A percentile compares a stretch with the other conserved stretches of the same genome.
Evolutionary conservation across 2,113 vertebrate genomes (phyloP).

Genomic region (Reinhardtius hippoglossoides): DNA sequence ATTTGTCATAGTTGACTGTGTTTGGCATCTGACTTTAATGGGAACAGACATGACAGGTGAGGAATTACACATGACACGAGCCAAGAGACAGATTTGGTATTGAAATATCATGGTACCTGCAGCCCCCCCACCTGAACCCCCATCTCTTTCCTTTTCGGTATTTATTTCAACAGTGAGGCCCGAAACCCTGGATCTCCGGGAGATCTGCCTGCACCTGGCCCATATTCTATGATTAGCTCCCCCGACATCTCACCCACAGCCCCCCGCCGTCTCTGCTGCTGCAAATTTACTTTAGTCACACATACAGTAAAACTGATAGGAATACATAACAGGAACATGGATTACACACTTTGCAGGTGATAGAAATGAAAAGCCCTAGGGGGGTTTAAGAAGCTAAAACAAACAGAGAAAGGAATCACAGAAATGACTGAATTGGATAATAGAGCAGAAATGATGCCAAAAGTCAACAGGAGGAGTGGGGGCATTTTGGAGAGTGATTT

Average conservation of each 20-base stretch:
- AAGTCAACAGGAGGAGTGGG: constrained; percentile 45
- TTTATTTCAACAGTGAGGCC: constrained; percentile 53
- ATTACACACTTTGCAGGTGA: constrained; percentile 38
- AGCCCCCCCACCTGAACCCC: constrained; percentile 22
- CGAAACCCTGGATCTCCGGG: constrained; percentile 43
- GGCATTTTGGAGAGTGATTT: neutral
- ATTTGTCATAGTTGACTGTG: too few species aligned
- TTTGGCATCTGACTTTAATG: too few species aligned
- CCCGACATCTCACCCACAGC: constrained; percentile 21
- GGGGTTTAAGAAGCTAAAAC: constrained; percentile 22
- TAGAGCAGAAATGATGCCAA: constrained; percentile 34
- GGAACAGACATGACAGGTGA: neutral
- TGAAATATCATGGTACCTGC: constrained; percentile 38
- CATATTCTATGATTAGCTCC: constrained; percentile 66
- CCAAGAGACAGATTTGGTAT: constrained; percentile 42
- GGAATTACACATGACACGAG: constrained; percentile 52
- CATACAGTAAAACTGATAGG: constrained; percentile 33
- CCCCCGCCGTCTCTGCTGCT: constrained; percentile 25
- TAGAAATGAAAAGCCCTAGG: constrained; percentile 9
- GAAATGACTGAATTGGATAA: constrained; percentile 27
- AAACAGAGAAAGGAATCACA: constrained; percentile 11
- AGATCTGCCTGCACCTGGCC: constrained; percentile 59
- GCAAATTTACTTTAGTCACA: constrained; percentile 47
- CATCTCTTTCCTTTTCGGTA: constrained; percentile 46
- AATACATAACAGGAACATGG: constrained; percentile 22